These are phyloP conservation scores for Myotis yumanensis DNA, from an alignment of 2,113 vertebrate species.

Conservation along the genomic window DNA sequence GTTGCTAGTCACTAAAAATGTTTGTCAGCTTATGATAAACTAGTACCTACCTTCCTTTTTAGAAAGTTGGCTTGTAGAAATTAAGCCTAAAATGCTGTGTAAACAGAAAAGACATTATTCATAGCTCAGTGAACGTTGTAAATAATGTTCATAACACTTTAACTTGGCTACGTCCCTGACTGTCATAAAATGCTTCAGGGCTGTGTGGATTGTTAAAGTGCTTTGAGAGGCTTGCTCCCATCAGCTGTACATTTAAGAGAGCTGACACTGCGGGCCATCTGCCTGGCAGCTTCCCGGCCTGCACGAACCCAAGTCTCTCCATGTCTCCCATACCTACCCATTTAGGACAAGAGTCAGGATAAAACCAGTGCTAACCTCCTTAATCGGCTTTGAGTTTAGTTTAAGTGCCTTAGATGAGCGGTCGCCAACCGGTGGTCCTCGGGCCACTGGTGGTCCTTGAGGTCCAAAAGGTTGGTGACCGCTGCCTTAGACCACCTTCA, in stretches of 20 bases:
- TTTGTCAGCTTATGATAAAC: neutral
- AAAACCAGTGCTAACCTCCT: neutral
- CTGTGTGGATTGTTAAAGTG: neutral
- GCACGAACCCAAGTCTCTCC: neutral
- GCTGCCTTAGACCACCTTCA: neutral
- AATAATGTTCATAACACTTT: neutral
- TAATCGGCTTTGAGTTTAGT: neutral
- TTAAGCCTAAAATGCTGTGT: neutral
- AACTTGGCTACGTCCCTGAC: neutral
- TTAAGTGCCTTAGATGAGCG: no score
- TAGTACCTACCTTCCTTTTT: neutral
- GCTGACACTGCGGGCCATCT: neutral
- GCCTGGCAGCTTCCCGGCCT: neutral
- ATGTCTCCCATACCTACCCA: neutral
- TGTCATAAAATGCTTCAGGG: neutral
- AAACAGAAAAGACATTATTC: conserved; percentile 17
- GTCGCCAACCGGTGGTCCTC: no score
- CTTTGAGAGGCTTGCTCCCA: neutral
- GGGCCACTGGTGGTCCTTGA: no score
- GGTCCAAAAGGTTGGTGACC: no score
- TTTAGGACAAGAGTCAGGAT: neutral
- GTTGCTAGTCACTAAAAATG: neutral
- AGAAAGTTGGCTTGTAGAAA: neutral
- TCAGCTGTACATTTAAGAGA: neutral
- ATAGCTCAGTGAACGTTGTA: neutral